These are phyloP conservation scores for Aphaenogaster rudis DNA, from an alignment of 1,140 invertebrate species.

Conservation along the genomic window DNA sequence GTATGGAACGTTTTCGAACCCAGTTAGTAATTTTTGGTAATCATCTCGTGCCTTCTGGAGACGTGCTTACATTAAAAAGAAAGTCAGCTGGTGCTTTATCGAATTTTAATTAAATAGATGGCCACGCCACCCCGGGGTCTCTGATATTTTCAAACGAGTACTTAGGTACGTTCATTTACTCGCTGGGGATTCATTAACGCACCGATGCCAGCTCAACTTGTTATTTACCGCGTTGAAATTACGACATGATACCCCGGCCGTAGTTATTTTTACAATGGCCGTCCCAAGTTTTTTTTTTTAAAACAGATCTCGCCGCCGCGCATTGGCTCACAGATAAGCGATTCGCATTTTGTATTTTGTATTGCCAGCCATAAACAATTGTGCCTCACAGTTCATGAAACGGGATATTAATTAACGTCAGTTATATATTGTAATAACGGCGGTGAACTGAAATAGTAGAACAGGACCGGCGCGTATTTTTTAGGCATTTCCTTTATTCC, in stretches of 20 bases:
- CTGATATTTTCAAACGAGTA: slow-evolving; percentile 35
- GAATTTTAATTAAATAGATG: slow-evolving; percentile 51
- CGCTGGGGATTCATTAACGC: slow-evolving; percentile 28
- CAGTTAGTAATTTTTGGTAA: background rate
- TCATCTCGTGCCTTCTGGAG: background rate
- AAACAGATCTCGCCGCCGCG: background rate
- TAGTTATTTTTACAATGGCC: slow-evolving; percentile 42
- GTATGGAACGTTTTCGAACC: background rate
- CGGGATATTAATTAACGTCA: slow-evolving; percentile 57
- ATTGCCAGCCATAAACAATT: background rate
- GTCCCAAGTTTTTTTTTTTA: slow-evolving; percentile 23
- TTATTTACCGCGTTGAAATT: slow-evolving; percentile 46
- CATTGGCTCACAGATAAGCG: slow-evolving; percentile 18
- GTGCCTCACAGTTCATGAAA: slow-evolving; percentile 3
- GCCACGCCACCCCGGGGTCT: background rate
- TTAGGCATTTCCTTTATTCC: slow-evolving; percentile 26
- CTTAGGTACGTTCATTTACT: slow-evolving; percentile 18
- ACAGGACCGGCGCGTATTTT: slow-evolving; percentile 9
- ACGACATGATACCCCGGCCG: slow-evolving; percentile 1
- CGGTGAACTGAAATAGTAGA: slow-evolving; percentile 7
- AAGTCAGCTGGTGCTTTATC: background rate
- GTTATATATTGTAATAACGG: slow-evolving; percentile 16
- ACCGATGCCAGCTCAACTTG: slow-evolving; percentile 17
- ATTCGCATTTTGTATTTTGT: slow-evolving; percentile 13
- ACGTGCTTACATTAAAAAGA: background rate